phyloP scores from a whole-genome alignment of 2,113 vertebrate species.

The Bagarius yarrelli region DNA sequence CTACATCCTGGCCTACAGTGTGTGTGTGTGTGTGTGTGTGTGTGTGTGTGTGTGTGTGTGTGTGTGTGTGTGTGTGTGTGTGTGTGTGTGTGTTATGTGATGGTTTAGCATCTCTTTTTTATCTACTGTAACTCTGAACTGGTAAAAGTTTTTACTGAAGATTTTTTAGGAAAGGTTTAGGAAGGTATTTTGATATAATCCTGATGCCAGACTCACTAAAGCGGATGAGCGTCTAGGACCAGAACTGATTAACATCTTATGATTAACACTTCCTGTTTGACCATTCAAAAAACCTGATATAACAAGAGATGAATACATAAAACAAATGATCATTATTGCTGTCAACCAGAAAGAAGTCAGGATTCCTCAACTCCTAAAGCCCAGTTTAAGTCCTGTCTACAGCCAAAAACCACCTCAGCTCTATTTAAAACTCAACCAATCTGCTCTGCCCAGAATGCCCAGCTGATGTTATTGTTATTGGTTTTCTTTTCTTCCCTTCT shows the following conservation, averaged over 20 bases:
- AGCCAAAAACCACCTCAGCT: not conserved
- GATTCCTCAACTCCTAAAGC: not conserved
- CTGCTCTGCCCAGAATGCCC: not conserved
- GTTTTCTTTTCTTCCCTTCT: not conserved
- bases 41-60: not conserved
- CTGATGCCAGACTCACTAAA: not conserved
- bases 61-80: constrained; percentile 1
- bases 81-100: too few relatives aligned
- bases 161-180: too few relatives aligned
- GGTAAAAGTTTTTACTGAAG: too few relatives aligned
- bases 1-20: too few relatives aligned
- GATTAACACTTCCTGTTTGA: not conserved
- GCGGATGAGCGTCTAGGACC: not conserved
- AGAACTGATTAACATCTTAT: not conserved
- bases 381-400: not conserved
- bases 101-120: not conserved
- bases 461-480: constrained; percentile 12
- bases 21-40: not conserved
- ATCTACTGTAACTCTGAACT: too few relatives aligned
- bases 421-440: not conserved
- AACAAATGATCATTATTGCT: not conserved
- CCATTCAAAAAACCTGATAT: not conserved
- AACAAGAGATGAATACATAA: not conserved
- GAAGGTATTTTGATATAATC: too few relatives aligned
- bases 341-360: not conserved